Evolutionary conservation across 2,888 invertebrate genomes (phyloP), one percentile per base, ranked within the genome.

Genomic region (Tryphoninae sp.): DNA sequence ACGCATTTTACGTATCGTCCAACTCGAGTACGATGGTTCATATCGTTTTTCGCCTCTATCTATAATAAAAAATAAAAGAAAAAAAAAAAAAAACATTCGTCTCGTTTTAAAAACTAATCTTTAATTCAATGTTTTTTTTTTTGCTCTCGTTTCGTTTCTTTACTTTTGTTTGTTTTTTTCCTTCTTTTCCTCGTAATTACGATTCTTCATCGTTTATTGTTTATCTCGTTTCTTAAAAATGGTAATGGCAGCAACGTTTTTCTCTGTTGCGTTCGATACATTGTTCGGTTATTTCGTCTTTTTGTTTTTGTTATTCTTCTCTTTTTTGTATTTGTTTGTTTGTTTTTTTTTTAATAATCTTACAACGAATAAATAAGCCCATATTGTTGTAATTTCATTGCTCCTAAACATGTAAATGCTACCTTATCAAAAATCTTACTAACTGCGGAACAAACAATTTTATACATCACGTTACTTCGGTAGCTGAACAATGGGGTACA

Each of bases 371-470:
- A 82, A 84, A 82, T 78, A 82, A 82, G 75, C 71, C 80, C 74
- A 75, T 82, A 78, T 3, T 74, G 72, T 64, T 69, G 59, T 82
- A 76, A 80, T 84, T 84, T 80, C 69, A 82, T 82, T 80, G 82
- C 73, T 82, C 72, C 80, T 65, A 76, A 72, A 75, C 80, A 78
- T 75, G 68, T 80, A 82, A 82, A 84, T 71, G 78, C 69, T 82
- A 82, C 68, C 76, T 79, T 71, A 62, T 75, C 42, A 69, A 72
- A 82, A 79, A 84, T 78, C 88, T 87, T 88, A 88, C 84, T 65
- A 84, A 86, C 86, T 86, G 88, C 76, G 81, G 86, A 87, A 88
- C 86, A 85, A 88, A 88, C 84, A 86, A 87, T 88, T 89, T 88
- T 88, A 86, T 88, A 88, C 88, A 88, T 82, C 86, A 85, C 85